These are phyloP conservation scores for Ochotona princeps DNA, from an alignment of 2,113 vertebrate genomes.

Conservation along the genomic window DNA sequence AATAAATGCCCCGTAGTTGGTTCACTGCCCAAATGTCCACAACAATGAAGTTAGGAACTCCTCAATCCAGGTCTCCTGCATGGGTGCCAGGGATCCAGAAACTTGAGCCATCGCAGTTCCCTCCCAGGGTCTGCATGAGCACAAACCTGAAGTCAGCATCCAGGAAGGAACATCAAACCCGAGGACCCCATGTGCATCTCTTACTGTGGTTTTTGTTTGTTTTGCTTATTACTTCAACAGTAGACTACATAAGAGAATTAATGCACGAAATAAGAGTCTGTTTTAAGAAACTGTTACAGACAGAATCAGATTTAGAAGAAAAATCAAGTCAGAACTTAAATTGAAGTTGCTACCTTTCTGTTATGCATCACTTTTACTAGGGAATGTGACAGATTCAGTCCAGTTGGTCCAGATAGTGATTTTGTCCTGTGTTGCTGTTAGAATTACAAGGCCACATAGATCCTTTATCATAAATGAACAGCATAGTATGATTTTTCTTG, in stretches of 20 bases:
- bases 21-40: no score
- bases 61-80: no score
- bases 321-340: conserved; percentile 59
- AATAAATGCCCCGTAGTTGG: no score
- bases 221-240: not conserved
- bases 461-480: not conserved
- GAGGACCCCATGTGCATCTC: no score
- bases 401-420: conserved; percentile 68
- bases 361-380: conserved; percentile 70
- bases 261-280: not conserved
- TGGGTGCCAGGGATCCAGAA: no score
- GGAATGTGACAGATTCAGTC: conserved; percentile 64
- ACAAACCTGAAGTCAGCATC: no score
- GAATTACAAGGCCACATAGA: conserved; percentile 22
- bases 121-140: no score
- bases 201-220: not conserved
- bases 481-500: not conserved
- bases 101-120: no score
- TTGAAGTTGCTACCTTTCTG: conserved; percentile 60
- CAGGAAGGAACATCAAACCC: no score
- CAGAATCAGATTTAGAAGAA: conserved; percentile 54
- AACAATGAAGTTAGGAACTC: no score
- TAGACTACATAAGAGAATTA: not conserved
- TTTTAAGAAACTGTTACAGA: not conserved
- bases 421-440: conserved; percentile 74